phyloP scores from a whole-genome alignment of 2,888 invertebrate genomes.

The Amblyjoppa fuscipennis region DNA sequence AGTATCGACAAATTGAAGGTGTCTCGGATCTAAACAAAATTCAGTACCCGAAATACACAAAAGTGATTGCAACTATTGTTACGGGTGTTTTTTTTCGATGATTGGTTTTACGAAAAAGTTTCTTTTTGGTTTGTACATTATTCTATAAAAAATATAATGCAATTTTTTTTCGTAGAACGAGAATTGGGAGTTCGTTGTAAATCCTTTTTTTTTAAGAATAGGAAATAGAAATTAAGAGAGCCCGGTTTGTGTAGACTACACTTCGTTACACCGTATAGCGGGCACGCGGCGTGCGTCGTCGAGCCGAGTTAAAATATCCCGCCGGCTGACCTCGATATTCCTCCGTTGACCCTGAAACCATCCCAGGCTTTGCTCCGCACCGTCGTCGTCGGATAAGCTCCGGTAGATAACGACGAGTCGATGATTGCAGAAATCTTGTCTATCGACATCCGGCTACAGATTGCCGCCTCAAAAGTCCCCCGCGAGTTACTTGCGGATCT shows the following conservation, averaged over 20 bases:
- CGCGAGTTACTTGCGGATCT: background rate
- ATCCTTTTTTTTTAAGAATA: background rate
- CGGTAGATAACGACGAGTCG: slow-evolving; percentile 11
- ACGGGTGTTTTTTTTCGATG: too few relatives aligned
- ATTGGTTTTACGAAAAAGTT: too few relatives aligned
- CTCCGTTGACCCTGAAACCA: slow-evolving; percentile 8
- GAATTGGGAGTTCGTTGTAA: background rate
- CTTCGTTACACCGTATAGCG: background rate
- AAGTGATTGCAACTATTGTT: too few relatives aligned
- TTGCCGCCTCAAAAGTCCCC: background rate
- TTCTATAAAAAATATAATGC: too few relatives aligned
- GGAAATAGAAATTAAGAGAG: background rate
- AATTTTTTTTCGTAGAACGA: too few relatives aligned
- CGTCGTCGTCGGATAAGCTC: slow-evolving; percentile 1
- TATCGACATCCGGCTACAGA: slow-evolving; percentile 15
- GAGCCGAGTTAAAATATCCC: slow-evolving; percentile 26
- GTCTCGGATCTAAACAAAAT: too few relatives aligned
- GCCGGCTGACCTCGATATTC: slow-evolving; percentile 28
- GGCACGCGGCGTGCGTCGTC: background rate
- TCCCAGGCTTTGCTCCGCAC: background rate
- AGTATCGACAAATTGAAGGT: background rate
- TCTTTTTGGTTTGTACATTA: too few relatives aligned
- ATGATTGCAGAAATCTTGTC: slow-evolving; percentile 4
- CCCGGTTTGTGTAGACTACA: background rate
- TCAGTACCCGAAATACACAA: too few relatives aligned